These are phyloP conservation scores for Eristalinus sepulchralis DNA, from an alignment of 2,888 invertebrate genomes.

Conservation along the genomic window DNA sequence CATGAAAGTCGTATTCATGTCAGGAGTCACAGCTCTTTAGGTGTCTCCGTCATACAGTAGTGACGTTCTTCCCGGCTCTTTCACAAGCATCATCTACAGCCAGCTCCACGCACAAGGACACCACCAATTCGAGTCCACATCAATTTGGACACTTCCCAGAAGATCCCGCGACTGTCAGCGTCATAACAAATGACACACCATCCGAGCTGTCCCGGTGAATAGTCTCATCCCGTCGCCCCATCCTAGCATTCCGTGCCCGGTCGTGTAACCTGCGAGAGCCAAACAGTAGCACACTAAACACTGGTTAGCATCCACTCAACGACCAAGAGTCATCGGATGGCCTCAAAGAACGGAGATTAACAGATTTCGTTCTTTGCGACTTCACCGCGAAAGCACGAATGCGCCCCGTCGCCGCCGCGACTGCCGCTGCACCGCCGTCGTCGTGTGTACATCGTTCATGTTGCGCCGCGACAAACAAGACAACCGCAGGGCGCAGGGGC, in stretches of 20 bases:
- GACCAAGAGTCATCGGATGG: conserved; percentile 61
- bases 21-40: too few species aligned
- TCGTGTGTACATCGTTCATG: conserved; percentile 28
- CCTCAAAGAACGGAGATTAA: conserved; percentile 66
- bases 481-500: background rate
- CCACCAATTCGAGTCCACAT: background rate
- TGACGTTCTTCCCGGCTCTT: too few species aligned
- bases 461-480: conserved; percentile 8
- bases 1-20: too few species aligned
- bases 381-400: conserved; percentile 63
- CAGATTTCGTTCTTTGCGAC: conserved; percentile 64
- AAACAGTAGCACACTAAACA: conserved; percentile 63
- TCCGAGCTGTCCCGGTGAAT: background rate
- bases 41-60: too few species aligned
- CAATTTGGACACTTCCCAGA: background rate
- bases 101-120: background rate
- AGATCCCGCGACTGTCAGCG: background rate
- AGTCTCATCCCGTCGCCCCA: background rate
- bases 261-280: conserved; percentile 37
- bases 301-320: conserved; percentile 52
- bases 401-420: background rate
- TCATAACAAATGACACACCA: background rate
- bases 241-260: background rate
- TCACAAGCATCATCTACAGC: background rate
- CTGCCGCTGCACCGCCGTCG: background rate